Conservation (phyloP, 35 echinoderm and acorn worm species). For the Antedon bifida region DNA sequence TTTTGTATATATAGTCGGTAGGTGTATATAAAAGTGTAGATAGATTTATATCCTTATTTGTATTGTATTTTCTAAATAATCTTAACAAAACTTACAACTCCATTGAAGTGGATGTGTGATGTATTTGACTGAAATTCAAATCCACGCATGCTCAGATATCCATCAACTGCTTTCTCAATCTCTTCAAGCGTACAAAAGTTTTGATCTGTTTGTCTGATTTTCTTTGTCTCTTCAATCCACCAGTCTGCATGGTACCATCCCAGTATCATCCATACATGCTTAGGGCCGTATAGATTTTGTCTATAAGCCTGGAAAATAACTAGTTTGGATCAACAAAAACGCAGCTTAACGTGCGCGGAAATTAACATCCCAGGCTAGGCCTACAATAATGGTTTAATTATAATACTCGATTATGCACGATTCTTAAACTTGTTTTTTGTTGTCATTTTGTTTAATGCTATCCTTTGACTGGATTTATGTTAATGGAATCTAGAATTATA, state of each 20-base stretch:
- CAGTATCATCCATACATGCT: slow-evolving; percentile 53
- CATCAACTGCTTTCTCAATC: slow-evolving; percentile 15
- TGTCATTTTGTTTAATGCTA: too few relatives aligned
- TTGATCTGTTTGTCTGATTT: not conserved
- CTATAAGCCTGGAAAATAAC: slow-evolving; percentile 28
- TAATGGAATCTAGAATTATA: too few relatives aligned
- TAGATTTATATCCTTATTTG: too few relatives aligned
- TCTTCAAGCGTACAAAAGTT: slow-evolving; percentile 32
- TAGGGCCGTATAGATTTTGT: slow-evolving; percentile 18
- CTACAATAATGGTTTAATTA: not conserved
- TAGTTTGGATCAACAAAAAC: not conserved
- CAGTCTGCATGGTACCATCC: slow-evolving; percentile 24
- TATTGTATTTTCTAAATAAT: too few relatives aligned
- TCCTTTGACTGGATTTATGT: too few relatives aligned
- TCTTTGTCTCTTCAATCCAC: slow-evolving; percentile 19
- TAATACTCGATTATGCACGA: not conserved
- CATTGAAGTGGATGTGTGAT: slow-evolving; percentile 38
- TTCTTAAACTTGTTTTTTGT: too few relatives aligned
- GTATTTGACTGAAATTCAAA: slow-evolving; percentile 35
- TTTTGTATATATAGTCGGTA: too few relatives aligned
- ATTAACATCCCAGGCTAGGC: not conserved
- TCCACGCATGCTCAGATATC: slow-evolving; percentile 42
- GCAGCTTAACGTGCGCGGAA: not conserved
- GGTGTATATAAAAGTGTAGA: too few relatives aligned
- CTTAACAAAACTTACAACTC: slow-evolving; percentile 41